Base-by-base conservation (phyloP, 1,140 invertebrate genomes). In the Ephestia elutella region DNA sequence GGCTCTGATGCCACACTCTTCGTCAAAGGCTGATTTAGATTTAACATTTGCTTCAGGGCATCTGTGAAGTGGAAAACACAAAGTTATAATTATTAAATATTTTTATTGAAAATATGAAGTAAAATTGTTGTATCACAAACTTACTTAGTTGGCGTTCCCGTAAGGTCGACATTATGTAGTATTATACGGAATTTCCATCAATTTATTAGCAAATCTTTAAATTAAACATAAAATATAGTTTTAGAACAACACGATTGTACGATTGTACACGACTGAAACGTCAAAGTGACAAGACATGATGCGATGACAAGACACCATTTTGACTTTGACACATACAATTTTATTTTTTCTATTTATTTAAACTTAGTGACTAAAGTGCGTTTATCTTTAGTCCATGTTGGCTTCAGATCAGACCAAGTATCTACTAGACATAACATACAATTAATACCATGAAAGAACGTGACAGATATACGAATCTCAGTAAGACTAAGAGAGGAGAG, bases 11-110 rank as follows among this genome's bases (percentile, higher is more conserved):
- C 91, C 30, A 92, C 89, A 54, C 91, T 89, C 87, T 96, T 97
- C 13, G 92, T 92, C 54, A 94, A 87, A 30, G 94, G 91, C 66
- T 94, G 92, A 87, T 98, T 99, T 56, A 98, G 91, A 91, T 98
- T 98, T 53, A 99, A 89, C 96, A 98, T 98, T 89, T 97, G 95
- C 89, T 95, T 96, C 55, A 98, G 90, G 65, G 96, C 95, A 92
- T 92, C 94, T 95, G 75, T 48, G 78, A 81, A 44, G 15, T 32
- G 11, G 53, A 48, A 57, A 50, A 56, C 9, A 62, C 10, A 63
- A 57, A 51, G 32, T 56, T 62, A 32, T 3, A 51, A 28, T 56
- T 62, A 32, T 3, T 15, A 15, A 44, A 15, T 3, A 15, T 8
- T n/a, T 4, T 2, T 17, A 17, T 3, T 44, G 5, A 44, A 15